Percentiles rank a stretch among this genome's conserved stretches.
Conservation (phyloP, 2,113 vertebrate species). For the Rhabdomys dilectus region DNA sequence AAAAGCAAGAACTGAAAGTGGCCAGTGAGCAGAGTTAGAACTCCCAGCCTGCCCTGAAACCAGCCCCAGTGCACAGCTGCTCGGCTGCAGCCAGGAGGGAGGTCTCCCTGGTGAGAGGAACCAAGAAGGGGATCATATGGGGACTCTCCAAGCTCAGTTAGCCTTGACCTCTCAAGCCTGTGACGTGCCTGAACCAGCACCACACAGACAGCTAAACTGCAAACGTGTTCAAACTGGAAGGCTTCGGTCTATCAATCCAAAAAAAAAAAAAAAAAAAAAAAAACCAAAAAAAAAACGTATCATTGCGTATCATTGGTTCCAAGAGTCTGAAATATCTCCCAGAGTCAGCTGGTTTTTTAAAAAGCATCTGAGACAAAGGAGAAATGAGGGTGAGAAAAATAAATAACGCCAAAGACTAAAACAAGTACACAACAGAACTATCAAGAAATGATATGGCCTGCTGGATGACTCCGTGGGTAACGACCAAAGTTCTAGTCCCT, state of each 20-base stretch:
- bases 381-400: conserved; percentile 1
- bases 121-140: neutral
- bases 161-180: neutral
- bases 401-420: neutral
- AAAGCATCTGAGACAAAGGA: neutral
- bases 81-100: neutral
- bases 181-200: neutral
- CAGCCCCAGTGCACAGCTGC: neutral
- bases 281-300: no score
- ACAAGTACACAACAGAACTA: neutral
- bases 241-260: neutral
- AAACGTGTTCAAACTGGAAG: neutral
- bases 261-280: neutral
- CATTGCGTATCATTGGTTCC: neutral
- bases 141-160: neutral
- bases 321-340: neutral
- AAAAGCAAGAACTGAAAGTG: neutral
- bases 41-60: neutral
- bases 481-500: no score
- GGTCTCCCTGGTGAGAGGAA: neutral
- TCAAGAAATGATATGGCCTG: neutral
- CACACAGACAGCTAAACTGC: neutral
- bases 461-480: neutral
- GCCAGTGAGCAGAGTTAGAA: neutral
- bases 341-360: neutral